phyloP scores from a whole-genome alignment of 2,888 invertebrate species.

The Malacosoma neustria region DNA sequence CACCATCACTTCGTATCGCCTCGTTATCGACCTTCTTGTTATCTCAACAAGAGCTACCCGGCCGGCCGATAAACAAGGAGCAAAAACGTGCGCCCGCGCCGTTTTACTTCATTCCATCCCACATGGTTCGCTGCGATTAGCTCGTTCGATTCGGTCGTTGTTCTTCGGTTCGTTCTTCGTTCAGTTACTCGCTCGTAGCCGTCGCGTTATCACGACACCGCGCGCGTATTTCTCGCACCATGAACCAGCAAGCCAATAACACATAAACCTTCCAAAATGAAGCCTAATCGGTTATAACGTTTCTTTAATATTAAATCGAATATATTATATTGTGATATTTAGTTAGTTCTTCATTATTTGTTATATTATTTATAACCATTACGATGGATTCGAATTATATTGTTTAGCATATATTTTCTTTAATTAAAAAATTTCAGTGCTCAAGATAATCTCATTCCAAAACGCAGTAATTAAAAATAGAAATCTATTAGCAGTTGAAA shows the following conservation, averaged over 20 bases:
- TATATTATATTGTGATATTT: slow-evolving; percentile 73
- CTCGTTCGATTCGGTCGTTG: slow-evolving; percentile 44
- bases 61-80: slow-evolving; percentile 61
- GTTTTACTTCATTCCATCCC: slow-evolving; percentile 62
- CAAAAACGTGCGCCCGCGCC: slow-evolving; percentile 72
- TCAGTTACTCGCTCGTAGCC: slow-evolving; percentile 63
- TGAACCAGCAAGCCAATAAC: slow-evolving; percentile 69
- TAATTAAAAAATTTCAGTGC: slow-evolving; percentile 57
- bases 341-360: slow-evolving; percentile 57
- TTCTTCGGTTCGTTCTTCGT: slow-evolving; percentile 27
- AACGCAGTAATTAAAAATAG: slow-evolving; percentile 48
- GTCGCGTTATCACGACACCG: slow-evolving; percentile 56
- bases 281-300: slow-evolving; percentile 73
- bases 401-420: slow-evolving; percentile 48
- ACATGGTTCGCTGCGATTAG: slow-evolving; percentile 47
- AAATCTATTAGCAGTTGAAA: slow-evolving; percentile 45
- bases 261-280: slow-evolving; percentile 73
- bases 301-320: slow-evolving; percentile 67
- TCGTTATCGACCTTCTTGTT: slow-evolving; percentile 59
- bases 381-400: slow-evolving; percentile 63
- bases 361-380: slow-evolving; percentile 58
- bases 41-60: slow-evolving; percentile 59
- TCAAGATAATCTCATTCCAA: slow-evolving; percentile 74
- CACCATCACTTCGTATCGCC: slow-evolving; percentile 24
- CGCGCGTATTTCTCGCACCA: slow-evolving; percentile 56